Evolutionary conservation across 2,888 invertebrate genomes (phyloP).

Genomic region (Adelphocoris suturalis): DNA sequence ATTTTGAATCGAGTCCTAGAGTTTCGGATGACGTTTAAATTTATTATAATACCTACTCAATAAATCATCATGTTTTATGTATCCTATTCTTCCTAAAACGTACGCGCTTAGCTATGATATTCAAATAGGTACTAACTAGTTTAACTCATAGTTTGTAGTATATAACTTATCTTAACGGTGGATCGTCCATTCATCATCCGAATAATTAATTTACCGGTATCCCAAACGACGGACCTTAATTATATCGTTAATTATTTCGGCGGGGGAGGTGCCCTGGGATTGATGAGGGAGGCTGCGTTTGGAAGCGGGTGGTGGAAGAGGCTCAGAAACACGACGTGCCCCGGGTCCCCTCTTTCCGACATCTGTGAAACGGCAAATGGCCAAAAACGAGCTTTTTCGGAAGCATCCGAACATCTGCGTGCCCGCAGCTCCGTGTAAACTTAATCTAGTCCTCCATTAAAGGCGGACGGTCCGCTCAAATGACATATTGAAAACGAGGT

Average conservation of each 20-base stretch:
- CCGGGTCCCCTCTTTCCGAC: background rate
- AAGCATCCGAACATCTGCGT: background rate
- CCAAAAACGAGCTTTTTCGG: background rate
- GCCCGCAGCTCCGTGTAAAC: conserved; percentile 38
- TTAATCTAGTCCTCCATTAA: conserved; percentile 41
- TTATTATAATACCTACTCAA: too few species aligned
- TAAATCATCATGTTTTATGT: too few species aligned
- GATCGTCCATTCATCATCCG: background rate
- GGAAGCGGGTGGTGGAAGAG: background rate
- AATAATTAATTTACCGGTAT: background rate
- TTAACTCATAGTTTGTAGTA: too few species aligned
- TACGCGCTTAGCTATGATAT: too few species aligned
- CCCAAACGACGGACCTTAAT: background rate
- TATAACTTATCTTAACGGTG: too few species aligned
- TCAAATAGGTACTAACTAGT: too few species aligned
- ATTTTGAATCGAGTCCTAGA: too few species aligned
- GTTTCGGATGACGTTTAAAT: too few species aligned
- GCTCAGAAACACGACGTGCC: background rate
- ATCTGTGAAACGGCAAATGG: conserved; percentile 46
- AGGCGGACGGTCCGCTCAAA: background rate
- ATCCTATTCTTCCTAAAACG: too few species aligned
- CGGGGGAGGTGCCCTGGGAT: background rate
- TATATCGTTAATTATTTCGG: background rate
- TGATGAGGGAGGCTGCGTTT: conserved; percentile 6
- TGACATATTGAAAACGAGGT: conserved; percentile 39